Evolutionary conservation across 2,888 invertebrate genomes (phyloP), one percentile per base, ranked within the genome.

Genomic region (Hyppa rectilinea): DNA sequence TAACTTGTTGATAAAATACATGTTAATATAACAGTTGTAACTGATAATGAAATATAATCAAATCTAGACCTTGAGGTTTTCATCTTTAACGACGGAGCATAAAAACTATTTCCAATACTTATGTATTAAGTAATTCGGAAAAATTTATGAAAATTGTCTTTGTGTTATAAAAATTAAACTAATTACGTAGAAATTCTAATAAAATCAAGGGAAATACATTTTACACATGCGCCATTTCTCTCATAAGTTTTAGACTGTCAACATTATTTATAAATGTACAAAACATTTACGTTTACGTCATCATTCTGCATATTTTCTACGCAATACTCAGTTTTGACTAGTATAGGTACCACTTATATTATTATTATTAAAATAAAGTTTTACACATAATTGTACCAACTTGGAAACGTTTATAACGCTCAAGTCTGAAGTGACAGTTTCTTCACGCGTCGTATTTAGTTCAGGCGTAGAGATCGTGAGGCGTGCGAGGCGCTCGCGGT

Each of bases 401-500:
- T 67, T 76, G 77, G 50, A 75, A 58, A 64, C 70, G 69, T 81
- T 83, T 68, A 58, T 43, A 79, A 76, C 74, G 73, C 29, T 63
- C 38, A 69, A 69, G 68, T 59, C 1, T 49, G 34, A 59, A 63
- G 59, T 50, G 50, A 59, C 43, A 52, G 53, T 40, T 62, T 70
- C 45, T 23, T 71, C 49, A 55, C 38, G 66, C 65, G 55, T 26
- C 45, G 53, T 77, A 17, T 52, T 62, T 62, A 17, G 52, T 80
- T 90, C 80, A 93, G 53, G 94, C 95, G 87, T 95, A 95, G 20
- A 95, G 91, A 78, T 95, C 95, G 60, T 94, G 94, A 20, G 94
- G 94, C 53, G 95, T 93, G 83, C 86, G 93, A n/a, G 85, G 84
- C 29, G 82, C 82, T 84, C 87, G 90, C 81, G 85, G 73, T 34